phyloP scores from a whole-genome alignment of 2,888 invertebrate genomes.

The Drosophila koepferae region DNA sequence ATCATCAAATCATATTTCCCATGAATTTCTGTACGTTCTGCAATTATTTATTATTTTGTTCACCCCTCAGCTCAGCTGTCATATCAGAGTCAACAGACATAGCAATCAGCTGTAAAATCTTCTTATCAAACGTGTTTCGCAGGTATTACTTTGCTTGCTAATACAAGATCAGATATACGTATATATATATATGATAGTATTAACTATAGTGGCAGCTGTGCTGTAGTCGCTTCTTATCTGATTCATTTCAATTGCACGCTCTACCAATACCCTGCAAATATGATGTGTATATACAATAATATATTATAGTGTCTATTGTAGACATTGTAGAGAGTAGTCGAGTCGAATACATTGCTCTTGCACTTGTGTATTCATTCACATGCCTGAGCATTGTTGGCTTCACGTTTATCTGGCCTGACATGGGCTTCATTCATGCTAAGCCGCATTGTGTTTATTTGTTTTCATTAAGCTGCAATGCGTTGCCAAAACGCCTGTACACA shows the following conservation, averaged over 20 bases:
- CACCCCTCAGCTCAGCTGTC: not conserved
- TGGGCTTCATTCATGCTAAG: constrained; percentile 45
- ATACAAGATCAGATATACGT: not conserved
- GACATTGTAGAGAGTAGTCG: constrained; percentile 8
- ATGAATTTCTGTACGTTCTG: not conserved
- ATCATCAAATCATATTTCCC: not conserved
- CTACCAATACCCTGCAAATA: not conserved
- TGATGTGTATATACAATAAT: not conserved
- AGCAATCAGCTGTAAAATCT: not conserved
- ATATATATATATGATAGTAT: not conserved
- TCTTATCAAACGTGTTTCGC: not conserved
- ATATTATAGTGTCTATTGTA: no score
- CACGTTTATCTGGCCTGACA: constrained; percentile 36
- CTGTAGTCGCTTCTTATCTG: not conserved
- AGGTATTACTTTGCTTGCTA: not conserved
- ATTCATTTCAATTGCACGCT: not conserved
- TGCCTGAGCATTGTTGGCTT: constrained; percentile 30
- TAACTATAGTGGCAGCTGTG: not conserved
- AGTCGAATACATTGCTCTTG: not conserved
- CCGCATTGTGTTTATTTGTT: constrained; percentile 70
- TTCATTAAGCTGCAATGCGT: constrained; percentile 70
- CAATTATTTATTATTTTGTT: not conserved
- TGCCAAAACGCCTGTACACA: constrained; percentile 67
- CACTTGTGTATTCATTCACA: constrained; percentile 38
- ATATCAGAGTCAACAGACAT: not conserved